Conservation (phyloP, 2,113 vertebrate species). For the Phaethon lepturus region DNA sequence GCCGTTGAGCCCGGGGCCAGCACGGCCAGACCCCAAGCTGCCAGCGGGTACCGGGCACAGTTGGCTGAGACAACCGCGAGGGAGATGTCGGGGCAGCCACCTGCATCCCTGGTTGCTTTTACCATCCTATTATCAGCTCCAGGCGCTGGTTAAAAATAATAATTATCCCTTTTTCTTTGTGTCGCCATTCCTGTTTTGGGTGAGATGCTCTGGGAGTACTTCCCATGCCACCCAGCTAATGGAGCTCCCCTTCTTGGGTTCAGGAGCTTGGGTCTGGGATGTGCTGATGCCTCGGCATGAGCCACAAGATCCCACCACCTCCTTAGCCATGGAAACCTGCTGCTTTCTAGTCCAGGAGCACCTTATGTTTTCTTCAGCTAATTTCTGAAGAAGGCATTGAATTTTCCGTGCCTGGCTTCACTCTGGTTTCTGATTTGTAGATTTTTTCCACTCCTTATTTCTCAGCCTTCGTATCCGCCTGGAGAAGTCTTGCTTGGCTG, state of each 20-base stretch:
- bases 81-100: neutral
- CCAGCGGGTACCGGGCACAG: accelerated
- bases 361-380: neutral
- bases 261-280: neutral
- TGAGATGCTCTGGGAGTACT: neutral
- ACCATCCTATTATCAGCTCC: neutral
- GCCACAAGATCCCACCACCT: neutral
- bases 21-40: accelerated
- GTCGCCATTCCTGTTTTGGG: neutral
- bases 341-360: neutral
- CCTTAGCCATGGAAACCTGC: neutral
- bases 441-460: slow-evolving; percentile 21
- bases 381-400: neutral
- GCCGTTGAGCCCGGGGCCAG: accelerated
- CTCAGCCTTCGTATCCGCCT: neutral
- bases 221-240: accelerated
- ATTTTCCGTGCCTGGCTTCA: neutral
- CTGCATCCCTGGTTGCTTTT: neutral
- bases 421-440: neutral
- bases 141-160: neutral
- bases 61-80: accelerated
- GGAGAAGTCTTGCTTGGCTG: neutral
- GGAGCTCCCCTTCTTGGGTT: neutral
- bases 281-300: accelerated
- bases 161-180: neutral